Base-by-base conservation (phyloP, 2,797 vertebrate species). In the Epinephelus malabaricus region DNA sequence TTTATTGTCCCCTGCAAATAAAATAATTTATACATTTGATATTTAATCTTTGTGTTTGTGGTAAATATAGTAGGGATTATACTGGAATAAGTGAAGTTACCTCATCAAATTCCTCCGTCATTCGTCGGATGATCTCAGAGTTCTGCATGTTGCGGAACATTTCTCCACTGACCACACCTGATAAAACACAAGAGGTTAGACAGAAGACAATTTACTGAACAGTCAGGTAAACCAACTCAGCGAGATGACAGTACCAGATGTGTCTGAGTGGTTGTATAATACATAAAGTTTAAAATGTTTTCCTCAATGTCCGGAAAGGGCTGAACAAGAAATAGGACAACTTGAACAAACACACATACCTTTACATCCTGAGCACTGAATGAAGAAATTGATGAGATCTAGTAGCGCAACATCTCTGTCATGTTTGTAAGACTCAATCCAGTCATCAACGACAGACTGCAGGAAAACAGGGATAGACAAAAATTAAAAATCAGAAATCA, bases 101-200 rank as follows among this genome's bases (percentile, higher is more conserved):
- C 97, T 99, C 98, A 93, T 99, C 98, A 93, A 99, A 99, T 92
- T 99, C 98, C 90, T 99, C 98, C 43, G 98, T 99, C 98, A 99
- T 99, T 95, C 98, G 97, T 85, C 98, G 96, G 92, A 99, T 99
- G 92, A 99, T 99, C 95, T 99, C 98, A 84, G 98, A 99, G 92
- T 99, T 99, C 94, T 99, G 98, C 98, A 99, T 99, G 88, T 99
- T 98, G 79, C 98, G 96, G 89, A 99, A 99, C 98, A 99, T 99
- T 94, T 99, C 98, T 82, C 97, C 97, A 86, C 96, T 97, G 90
- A 99, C 98, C 89, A 99, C 97, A 90, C 98, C 98, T 99, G 87
- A 81, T 85, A 90, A 86, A 86, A 86, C 21, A 76, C 43, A 84
- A 72, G 2, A 1, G 11, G 8, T 75, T 34, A 72, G 34, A 75